Conservation (phyloP, 37 sponge, comb jelly and placozoan species). For the Halichondria panicea region DNA sequence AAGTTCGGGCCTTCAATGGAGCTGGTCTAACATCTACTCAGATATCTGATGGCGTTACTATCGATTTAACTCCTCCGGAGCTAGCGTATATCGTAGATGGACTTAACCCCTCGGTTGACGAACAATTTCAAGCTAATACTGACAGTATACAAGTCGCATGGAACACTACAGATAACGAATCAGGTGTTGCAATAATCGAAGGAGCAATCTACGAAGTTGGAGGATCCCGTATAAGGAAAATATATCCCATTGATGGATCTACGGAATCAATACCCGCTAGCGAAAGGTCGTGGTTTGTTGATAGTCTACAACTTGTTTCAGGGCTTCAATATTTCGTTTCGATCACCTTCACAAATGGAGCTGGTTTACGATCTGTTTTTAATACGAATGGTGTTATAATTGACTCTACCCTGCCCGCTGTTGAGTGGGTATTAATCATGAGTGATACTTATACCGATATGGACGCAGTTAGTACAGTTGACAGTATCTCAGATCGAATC, state of each 20-base stretch:
- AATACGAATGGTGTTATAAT: constrained; percentile 54
- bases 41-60: constrained; percentile 31
- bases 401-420: constrained; percentile 60
- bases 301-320: constrained; percentile 9
- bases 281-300: neutral
- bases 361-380: constrained; percentile 33
- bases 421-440: constrained; percentile 28
- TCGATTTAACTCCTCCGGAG: constrained; percentile 69
- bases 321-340: constrained; percentile 37
- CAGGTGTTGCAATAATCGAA: constrained; percentile 32
- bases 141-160: constrained; percentile 24
- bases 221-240: constrained; percentile 27
- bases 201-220: constrained; percentile 37
- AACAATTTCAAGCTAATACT: constrained; percentile 20
- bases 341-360: constrained; percentile 54
- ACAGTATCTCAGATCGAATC: constrained; percentile 4
- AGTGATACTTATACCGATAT: constrained; percentile 22
- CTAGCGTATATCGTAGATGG: constrained; percentile 53
- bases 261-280: neutral
- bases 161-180: constrained; percentile 49
- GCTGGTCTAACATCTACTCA: constrained; percentile 43
- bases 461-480: neutral
- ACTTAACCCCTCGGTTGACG: neutral
- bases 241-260: constrained; percentile 22
- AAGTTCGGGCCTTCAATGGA: constrained; percentile 51